These are phyloP conservation scores for Nothoprocta perdicaria DNA, from an alignment of 2,113 vertebrate species.

Conservation along the genomic window DNA sequence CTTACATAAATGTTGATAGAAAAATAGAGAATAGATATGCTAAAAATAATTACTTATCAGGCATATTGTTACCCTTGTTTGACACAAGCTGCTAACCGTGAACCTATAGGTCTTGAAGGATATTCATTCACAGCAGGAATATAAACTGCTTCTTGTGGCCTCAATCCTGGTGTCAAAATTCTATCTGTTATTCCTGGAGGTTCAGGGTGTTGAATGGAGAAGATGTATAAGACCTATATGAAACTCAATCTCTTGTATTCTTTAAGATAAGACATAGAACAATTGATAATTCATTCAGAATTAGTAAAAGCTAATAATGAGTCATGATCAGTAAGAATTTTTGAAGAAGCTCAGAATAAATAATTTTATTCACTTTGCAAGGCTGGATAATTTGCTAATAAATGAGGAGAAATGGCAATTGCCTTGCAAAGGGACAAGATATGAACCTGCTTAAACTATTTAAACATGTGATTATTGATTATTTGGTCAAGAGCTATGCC, in stretches of 20 bases:
- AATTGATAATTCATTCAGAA: constrained; percentile 13
- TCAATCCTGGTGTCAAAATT: neutral
- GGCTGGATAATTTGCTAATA: constrained; percentile 60
- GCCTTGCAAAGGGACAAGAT: neutral
- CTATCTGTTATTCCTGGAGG: neutral
- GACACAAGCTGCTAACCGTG: neutral
- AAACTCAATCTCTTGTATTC: neutral
- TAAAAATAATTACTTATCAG: neutral
- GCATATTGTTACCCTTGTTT: neutral
- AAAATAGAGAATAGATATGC: neutral
- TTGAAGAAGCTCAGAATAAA: constrained; percentile 39
- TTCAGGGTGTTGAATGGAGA: neutral
- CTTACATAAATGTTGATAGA: no score
- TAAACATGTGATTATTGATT: neutral
- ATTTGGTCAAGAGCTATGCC: neutral
- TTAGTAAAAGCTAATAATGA: constrained; percentile 16
- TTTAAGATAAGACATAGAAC: constrained; percentile 31
- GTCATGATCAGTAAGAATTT: constrained; percentile 54
- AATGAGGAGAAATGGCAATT: neutral
- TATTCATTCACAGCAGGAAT: neutral
- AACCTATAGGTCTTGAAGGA: neutral
- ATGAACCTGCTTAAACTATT: neutral
- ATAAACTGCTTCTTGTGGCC: neutral
- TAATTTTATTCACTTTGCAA: constrained; percentile 53
- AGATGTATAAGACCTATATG: neutral